Conservation (phyloP, 92 coral and sea anemone species). For the Pocillopora meandrina region DNA sequence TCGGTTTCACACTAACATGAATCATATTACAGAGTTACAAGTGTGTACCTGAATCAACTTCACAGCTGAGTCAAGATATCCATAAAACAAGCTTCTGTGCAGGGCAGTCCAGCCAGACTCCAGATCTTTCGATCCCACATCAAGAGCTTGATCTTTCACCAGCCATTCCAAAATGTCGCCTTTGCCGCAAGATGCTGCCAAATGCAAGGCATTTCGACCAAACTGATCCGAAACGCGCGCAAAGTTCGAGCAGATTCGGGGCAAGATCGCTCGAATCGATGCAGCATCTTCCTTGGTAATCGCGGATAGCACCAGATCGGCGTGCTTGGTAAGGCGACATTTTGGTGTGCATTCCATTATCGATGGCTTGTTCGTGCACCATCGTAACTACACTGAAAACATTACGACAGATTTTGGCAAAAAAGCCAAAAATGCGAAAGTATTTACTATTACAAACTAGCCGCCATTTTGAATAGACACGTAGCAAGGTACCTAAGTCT, state of each 20-base stretch:
- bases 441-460: background rate
- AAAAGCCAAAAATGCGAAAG: background rate
- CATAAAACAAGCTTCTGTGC: conserved; percentile 83
- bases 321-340: conserved; percentile 75
- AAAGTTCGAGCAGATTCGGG: conserved; percentile 79
- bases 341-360: conserved; percentile 88
- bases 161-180: conserved; percentile 89
- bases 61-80: conserved; percentile 74
- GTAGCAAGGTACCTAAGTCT: conserved; percentile 7
- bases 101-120: conserved; percentile 94
- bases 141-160: conserved; percentile 64
- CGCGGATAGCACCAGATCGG: conserved; percentile 75
- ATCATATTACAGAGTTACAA: background rate
- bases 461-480: conserved; percentile 90
- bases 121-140: conserved; percentile 61
- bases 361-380: conserved; percentile 6
- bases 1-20: too few relatives aligned
- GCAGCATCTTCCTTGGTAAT: conserved; percentile 74
- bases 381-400: conserved; percentile 25
- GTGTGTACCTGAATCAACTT: conserved; percentile 68
- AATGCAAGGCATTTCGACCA: conserved; percentile 84
- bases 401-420: background rate
- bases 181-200: conserved; percentile 94
- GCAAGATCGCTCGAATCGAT: conserved; percentile 56
- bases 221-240: conserved; percentile 61